phyloP scores from a whole-genome alignment of 2,113 vertebrate genomes.

The Hiodon alosoides region DNA sequence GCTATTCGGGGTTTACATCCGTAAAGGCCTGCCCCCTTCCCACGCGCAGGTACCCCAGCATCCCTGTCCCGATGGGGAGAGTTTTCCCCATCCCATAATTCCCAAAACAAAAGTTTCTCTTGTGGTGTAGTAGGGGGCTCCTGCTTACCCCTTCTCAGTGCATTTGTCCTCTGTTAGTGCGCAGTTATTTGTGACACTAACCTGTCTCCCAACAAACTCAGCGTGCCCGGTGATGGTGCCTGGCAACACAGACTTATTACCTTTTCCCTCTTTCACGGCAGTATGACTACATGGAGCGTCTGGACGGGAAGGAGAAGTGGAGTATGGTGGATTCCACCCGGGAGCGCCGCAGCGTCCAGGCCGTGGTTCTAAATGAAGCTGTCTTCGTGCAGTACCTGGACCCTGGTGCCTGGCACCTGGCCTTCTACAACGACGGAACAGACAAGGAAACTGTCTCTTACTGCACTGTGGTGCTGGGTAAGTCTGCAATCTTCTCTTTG shows the following conservation, averaged over 20 bases:
- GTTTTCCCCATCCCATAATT: neutral
- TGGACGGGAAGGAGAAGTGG: conserved; percentile 87
- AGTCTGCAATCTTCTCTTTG: conserved; percentile 25
- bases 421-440: conserved; percentile 84
- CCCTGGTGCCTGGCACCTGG: conserved; percentile 78
- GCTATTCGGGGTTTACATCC: conserved; percentile 82
- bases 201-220: neutral
- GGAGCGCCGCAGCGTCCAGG: conserved; percentile 78
- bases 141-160: neutral
- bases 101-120: neutral
- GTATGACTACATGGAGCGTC: conserved; percentile 87
- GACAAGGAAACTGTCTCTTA: conserved; percentile 81
- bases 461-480: conserved; percentile 75
- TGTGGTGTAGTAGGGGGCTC: too few species aligned
- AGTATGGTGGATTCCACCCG: conserved; percentile 78
- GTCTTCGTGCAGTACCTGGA: conserved; percentile 83
- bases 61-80: neutral
- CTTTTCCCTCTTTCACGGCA: conserved; percentile 34
- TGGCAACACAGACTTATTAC: neutral
- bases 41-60: conserved; percentile 72
- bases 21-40: conserved; percentile 80
- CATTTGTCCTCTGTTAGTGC: neutral
- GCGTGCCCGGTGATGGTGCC: neutral
- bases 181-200: too few species aligned
- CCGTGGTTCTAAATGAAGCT: conserved; percentile 79